A percentile compares a stretch with the other conserved stretches of the same genome.
Conservation (phyloP, 2,888 invertebrate genomes). For the Stenodera caucasica region DNA sequence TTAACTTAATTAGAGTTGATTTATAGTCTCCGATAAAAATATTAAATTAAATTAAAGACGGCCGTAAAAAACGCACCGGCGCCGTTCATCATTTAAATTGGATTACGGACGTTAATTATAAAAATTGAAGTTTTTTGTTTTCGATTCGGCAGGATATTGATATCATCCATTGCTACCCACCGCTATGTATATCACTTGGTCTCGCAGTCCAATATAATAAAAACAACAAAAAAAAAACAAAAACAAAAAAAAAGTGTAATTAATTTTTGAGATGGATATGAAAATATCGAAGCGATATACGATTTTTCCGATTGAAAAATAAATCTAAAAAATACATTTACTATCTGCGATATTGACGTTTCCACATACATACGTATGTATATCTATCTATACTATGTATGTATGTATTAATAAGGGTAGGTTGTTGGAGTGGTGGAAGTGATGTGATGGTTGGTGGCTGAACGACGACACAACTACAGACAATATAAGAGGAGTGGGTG, state of each 20-base stretch:
- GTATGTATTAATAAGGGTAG: slow-evolving; percentile 7
- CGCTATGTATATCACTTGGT: slow-evolving; percentile 23
- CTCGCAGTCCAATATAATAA: slow-evolving; percentile 18
- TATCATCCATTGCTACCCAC: slow-evolving; percentile 13
- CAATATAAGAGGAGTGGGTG: slow-evolving; percentile 16
- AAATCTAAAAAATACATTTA: slow-evolving; percentile 53
- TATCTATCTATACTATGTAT: neutral
- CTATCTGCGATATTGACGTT: slow-evolving; percentile 47
- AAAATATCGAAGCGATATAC: slow-evolving; percentile 50
- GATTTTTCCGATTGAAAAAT: slow-evolving; percentile 52
- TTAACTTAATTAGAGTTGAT: slow-evolving; percentile 55
- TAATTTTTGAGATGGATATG: slow-evolving; percentile 55
- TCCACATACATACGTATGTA: slow-evolving; percentile 27
- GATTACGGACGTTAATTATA: slow-evolving; percentile 41
- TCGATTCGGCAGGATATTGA: slow-evolving; percentile 26
- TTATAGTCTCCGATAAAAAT: slow-evolving; percentile 56
- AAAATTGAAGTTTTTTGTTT: slow-evolving; percentile 40
- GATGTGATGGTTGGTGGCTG: slow-evolving; percentile 14
- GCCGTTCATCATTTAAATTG: slow-evolving; percentile 38
- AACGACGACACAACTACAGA: neutral
- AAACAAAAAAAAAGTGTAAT: slow-evolving; percentile 51
- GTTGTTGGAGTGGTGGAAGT: slow-evolving; percentile 33
- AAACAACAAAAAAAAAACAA: slow-evolving; percentile 10
- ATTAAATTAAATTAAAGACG: slow-evolving; percentile 56
- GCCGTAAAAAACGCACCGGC: slow-evolving; percentile 49